A percentile compares a stretch with the other conserved stretches of the same genome.
phyloP scores from a whole-genome alignment of 1,140 invertebrate species.

The Fopius arisanus region DNA sequence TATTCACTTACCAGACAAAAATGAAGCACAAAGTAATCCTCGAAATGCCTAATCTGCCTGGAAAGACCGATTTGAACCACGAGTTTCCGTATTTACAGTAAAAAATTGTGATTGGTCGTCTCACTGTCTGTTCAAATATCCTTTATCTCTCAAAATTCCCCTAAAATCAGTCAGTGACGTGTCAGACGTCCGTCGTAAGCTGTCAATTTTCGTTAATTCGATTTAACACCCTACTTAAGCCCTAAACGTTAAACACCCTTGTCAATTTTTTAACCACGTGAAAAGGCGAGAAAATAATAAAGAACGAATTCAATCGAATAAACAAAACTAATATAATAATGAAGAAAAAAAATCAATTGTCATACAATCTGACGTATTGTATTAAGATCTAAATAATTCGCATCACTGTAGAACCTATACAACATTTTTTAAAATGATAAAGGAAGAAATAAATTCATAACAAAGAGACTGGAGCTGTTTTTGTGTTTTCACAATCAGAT shows the following conservation, averaged over 20 bases:
- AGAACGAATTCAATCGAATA: neutral
- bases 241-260: neutral
- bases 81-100: slow-evolving; percentile 64
- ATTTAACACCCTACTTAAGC: slow-evolving; percentile 36
- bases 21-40: neutral
- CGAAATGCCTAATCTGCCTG: slow-evolving; percentile 54
- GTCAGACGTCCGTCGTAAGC: neutral
- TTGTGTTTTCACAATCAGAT: neutral
- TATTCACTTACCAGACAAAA: neutral
- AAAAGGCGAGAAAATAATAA: neutral
- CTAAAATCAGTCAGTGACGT: neutral
- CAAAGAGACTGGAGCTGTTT: neutral
- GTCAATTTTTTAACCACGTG: neutral
- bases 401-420: neutral
- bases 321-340: neutral
- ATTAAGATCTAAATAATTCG: neutral
- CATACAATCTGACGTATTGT: neutral
- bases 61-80: slow-evolving; percentile 59
- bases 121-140: slow-evolving; percentile 55
- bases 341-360: neutral
- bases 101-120: slow-evolving; percentile 62
- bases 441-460: neutral
- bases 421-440: neutral
- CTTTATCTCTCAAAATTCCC: slow-evolving; percentile 21
- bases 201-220: slow-evolving; percentile 39